These are phyloP conservation scores for Chaunax sp. DNA, from an alignment of 2,797 vertebrate species.

Conservation along the genomic window DNA sequence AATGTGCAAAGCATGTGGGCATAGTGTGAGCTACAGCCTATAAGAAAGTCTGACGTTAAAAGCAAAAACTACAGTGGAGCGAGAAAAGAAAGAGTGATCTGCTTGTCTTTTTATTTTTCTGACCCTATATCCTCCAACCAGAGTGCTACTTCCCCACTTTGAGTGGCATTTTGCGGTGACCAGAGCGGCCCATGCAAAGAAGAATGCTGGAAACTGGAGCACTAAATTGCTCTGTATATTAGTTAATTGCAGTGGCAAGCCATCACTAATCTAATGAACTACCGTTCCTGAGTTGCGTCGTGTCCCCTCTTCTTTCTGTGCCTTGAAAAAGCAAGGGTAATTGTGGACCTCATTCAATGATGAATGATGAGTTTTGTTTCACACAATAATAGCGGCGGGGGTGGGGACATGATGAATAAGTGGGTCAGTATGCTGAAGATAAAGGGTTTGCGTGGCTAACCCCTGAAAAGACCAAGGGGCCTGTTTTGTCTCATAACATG, in stretches of 20 bases:
- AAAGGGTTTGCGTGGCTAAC: constrained; percentile 68
- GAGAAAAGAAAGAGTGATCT: no score
- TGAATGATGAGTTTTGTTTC: constrained; percentile 91
- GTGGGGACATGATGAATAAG: constrained; percentile 81
- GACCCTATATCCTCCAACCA: constrained; percentile 28
- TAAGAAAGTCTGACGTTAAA: constrained; percentile 11
- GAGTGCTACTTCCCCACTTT: constrained; percentile 37
- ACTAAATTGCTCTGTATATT: constrained; percentile 67
- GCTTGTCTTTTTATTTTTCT: constrained; percentile 30
- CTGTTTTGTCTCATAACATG: constrained; percentile 74
- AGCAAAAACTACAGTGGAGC: constrained; percentile 12
- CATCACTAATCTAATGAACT: constrained; percentile 86
- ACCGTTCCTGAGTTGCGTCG: constrained; percentile 60
- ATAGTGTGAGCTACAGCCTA: constrained; percentile 6
- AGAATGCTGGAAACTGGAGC: constrained; percentile 82
- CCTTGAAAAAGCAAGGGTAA: constrained; percentile 76
- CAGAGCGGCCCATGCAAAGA: constrained; percentile 60
- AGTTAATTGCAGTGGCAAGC: constrained; percentile 84
- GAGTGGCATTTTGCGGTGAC: constrained; percentile 56
- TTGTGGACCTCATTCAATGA: constrained; percentile 84
- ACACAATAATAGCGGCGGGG: constrained; percentile 84
- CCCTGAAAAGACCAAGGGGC: constrained; percentile 61
- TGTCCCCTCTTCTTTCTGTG: constrained; percentile 63
- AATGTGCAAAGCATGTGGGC: no score
- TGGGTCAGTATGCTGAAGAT: constrained; percentile 83